These are phyloP conservation scores for Hypanus sabinus DNA, from an alignment of 2,113 vertebrate genomes.

Conservation along the genomic window DNA sequence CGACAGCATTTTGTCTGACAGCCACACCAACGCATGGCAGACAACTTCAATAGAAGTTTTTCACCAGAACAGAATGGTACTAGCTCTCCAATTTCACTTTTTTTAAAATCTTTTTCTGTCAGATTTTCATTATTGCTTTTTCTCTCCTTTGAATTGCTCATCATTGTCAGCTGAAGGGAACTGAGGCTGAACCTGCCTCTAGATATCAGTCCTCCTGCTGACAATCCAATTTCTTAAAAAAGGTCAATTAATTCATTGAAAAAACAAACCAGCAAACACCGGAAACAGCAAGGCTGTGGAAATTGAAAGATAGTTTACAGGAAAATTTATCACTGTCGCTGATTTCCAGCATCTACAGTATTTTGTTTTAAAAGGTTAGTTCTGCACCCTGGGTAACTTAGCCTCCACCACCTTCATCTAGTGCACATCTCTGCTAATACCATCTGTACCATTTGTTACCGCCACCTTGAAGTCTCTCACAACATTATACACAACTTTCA, in stretches of 20 bases:
- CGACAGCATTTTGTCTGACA: background rate
- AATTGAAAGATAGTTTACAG: background rate
- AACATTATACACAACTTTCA: no score
- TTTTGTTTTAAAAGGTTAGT: background rate
- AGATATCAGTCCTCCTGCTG: background rate
- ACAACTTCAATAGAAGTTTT: background rate
- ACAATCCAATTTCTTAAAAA: background rate
- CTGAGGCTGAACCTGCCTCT: background rate
- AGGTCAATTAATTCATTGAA: background rate
- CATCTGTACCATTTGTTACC: background rate
- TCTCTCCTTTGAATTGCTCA: background rate
- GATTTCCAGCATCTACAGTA: background rate
- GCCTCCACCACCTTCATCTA: background rate
- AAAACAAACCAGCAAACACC: background rate
- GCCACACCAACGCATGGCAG: background rate
- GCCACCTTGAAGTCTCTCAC: no score
- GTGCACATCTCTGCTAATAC: background rate
- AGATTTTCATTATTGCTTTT: background rate
- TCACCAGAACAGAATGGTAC: background rate
- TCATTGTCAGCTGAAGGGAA: background rate
- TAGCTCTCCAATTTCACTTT: background rate
- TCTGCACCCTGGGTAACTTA: background rate
- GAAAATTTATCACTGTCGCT: background rate
- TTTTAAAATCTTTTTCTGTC: background rate
- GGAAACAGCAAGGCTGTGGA: background rate